Conservation (phyloP, 2,888 invertebrate genomes). For the Drosophila acutilabella region DNA sequence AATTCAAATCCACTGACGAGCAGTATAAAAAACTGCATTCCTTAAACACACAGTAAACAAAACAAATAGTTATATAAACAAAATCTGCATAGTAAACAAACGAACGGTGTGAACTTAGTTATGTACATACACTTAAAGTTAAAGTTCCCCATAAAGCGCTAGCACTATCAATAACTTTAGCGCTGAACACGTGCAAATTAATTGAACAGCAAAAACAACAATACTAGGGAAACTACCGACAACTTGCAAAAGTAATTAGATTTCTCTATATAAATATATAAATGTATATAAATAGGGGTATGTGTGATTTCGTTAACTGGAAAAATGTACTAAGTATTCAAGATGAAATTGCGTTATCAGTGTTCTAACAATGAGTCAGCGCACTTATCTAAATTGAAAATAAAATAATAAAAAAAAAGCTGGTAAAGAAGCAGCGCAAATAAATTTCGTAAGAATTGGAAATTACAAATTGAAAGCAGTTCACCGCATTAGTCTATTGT, state of each 20-base stretch:
- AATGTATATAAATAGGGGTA: too few species aligned
- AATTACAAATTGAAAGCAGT: neutral
- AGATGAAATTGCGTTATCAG: conserved; percentile 1
- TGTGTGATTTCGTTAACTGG: neutral
- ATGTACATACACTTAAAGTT: neutral
- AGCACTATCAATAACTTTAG: neutral
- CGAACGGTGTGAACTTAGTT: neutral
- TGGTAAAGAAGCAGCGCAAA: neutral
- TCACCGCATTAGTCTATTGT: neutral
- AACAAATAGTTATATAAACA: neutral
- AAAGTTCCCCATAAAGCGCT: neutral
- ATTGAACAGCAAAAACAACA: neutral
- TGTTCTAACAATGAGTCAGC: conserved; percentile 11
- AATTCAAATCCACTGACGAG: neutral
- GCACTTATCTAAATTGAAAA: neutral
- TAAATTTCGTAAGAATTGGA: neutral
- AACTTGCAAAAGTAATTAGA: neutral
- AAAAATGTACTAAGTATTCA: neutral
- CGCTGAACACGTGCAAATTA: neutral
- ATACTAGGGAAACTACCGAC: neutral
- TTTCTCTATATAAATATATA: neutral
- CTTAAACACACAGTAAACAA: neutral
- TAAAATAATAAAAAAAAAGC: too few species aligned
- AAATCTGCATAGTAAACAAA: neutral
- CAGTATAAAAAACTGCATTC: neutral